These are phyloP conservation scores for Aricia artaxerxes DNA, from an alignment of 2,888 invertebrate genomes.

Conservation along the genomic window DNA sequence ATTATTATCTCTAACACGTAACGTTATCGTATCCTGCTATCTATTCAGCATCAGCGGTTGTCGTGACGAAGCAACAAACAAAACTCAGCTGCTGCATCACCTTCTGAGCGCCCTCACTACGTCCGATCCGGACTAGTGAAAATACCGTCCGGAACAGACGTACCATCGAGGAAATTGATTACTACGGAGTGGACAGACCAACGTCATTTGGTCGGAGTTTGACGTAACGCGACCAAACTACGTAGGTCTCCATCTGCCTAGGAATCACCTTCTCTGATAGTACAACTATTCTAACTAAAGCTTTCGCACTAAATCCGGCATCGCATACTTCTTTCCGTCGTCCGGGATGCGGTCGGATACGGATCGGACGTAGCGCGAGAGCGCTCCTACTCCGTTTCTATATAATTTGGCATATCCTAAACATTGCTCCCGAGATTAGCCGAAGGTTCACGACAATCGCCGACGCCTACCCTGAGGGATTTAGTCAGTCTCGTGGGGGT, in stretches of 20 bases:
- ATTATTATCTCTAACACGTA: slow-evolving; percentile 25
- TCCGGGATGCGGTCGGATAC: not conserved
- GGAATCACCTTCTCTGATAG: too few relatives aligned
- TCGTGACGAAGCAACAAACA: slow-evolving; percentile 15
- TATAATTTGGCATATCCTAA: slow-evolving; percentile 2
- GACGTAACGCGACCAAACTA: too few relatives aligned
- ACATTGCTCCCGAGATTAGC: slow-evolving; percentile 19
- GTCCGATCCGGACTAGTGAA: not conserved
- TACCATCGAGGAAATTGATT: too few relatives aligned
- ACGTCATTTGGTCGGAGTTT: too few relatives aligned
- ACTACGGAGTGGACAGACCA: too few relatives aligned
- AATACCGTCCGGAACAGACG: not conserved
- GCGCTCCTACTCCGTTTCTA: not conserved
- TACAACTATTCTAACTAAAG: too few relatives aligned
- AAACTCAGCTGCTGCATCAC: not conserved
- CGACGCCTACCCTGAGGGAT: not conserved
- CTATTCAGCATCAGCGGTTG: slow-evolving; percentile 6
- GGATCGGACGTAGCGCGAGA: not conserved
- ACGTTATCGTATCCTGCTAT: slow-evolving; percentile 4
- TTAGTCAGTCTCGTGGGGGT: slow-evolving; percentile 65
- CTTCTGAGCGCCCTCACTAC: not conserved
- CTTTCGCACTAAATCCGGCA: too few relatives aligned
- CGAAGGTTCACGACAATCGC: slow-evolving; percentile 19
- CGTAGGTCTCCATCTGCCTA: too few relatives aligned
- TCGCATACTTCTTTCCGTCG: too few relatives aligned